Conservation (phyloP, 2,113 vertebrate species). For the Charadrius vociferus region DNA sequence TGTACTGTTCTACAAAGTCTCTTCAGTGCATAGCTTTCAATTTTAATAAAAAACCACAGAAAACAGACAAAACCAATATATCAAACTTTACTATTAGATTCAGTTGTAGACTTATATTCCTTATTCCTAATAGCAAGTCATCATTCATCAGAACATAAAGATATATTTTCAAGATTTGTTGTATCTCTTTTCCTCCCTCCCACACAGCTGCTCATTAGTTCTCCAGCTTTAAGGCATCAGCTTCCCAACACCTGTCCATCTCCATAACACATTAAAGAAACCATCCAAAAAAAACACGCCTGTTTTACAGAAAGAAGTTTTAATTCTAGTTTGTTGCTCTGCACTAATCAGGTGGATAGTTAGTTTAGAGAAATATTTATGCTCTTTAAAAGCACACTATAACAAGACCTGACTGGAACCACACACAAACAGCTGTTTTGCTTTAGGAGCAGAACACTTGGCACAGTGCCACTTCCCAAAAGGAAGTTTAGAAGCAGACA, state of each 20-base stretch:
- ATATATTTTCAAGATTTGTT: background rate
- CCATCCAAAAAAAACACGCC: background rate
- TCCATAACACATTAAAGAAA: background rate
- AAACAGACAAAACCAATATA: background rate
- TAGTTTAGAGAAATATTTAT: background rate
- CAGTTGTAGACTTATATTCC: background rate
- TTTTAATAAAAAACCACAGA: background rate
- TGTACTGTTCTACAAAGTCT: background rate
- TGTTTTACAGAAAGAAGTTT: background rate
- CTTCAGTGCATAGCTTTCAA: background rate
- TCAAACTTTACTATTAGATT: background rate
- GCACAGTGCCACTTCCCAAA: slow-evolving; percentile 1
- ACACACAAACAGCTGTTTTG: background rate
- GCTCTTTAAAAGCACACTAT: background rate
- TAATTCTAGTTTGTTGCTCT: background rate
- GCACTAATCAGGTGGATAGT: background rate
- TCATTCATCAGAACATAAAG: background rate
- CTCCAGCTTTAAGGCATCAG: background rate
- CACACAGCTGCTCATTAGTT: background rate
- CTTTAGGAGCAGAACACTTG: background rate
- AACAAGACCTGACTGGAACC: slow-evolving; percentile 14
- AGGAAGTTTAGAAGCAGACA: background rate
- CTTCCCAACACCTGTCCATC: background rate
- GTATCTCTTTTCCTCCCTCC: background rate
- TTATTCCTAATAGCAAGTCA: background rate